Conservation (phyloP, 2,113 vertebrate genomes). For the Tragelaphus buxtoni region DNA sequence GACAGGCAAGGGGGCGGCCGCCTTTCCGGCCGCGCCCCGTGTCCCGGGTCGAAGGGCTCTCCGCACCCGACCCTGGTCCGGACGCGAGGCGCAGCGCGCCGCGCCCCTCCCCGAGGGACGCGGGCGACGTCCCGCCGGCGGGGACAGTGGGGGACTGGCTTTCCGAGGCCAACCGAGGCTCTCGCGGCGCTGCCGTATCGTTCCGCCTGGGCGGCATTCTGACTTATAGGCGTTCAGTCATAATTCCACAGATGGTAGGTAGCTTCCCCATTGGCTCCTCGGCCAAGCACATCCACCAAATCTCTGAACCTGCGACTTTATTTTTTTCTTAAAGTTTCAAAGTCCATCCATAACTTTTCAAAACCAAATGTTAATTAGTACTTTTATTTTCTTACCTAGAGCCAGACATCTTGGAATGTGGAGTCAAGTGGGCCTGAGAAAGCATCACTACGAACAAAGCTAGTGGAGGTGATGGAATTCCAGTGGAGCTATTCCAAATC, state of each 20-base stretch:
- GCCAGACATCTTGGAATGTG: no score
- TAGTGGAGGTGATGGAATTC: no score
- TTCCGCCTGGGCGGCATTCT: no score
- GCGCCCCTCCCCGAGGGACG: no score
- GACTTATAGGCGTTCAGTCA: background rate
- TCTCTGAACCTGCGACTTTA: background rate
- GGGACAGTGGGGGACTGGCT: rapidly evolving
- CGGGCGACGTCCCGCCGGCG: no score
- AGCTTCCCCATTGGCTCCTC: background rate
- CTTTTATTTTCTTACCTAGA: background rate
- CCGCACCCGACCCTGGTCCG: rapidly evolving
- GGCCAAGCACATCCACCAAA: no score
- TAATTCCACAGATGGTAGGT: background rate
- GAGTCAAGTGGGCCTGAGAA: no score
- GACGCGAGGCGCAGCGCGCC: rapidly evolving
- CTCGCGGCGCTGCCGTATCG: rapidly evolving
- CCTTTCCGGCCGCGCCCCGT: background rate
- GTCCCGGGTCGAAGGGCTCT: no score
- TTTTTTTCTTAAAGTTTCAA: background rate
- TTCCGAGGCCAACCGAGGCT: no score
- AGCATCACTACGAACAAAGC: no score
- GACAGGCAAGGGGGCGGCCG: background rate
- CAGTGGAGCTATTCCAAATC: no score
- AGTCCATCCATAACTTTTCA: background rate
- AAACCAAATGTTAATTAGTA: background rate